Conservation (phyloP, 2,113 vertebrate genomes). For the Arizona elegans region DNA sequence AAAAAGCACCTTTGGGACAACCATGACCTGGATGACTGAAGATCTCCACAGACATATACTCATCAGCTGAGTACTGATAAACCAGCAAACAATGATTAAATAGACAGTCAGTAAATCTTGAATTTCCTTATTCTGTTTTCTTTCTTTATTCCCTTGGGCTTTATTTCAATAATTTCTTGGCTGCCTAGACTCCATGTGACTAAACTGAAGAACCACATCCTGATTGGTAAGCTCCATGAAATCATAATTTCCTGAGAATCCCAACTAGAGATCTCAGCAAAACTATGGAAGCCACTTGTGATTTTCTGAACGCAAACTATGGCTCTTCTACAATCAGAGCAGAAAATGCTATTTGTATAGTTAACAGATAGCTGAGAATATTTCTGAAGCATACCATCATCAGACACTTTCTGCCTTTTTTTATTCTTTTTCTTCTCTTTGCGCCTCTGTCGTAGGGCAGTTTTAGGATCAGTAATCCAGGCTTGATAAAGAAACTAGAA, state of each 20-base stretch:
- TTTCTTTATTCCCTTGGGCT: neutral
- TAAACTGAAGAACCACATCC: neutral
- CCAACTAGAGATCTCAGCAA: neutral
- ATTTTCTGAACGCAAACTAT: neutral
- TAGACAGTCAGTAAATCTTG: neutral
- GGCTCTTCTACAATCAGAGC: neutral
- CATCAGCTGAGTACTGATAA: neutral
- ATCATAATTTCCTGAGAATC: neutral
- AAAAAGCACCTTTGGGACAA: neutral
- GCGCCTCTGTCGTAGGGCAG: constrained; percentile 81
- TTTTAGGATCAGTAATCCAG: constrained; percentile 96
- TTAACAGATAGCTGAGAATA: neutral
- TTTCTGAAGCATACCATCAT: constrained; percentile 68
- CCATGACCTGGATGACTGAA: neutral
- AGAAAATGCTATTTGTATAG: rapidly evolving
- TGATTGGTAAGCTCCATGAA: neutral
- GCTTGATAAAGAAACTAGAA: constrained; percentile 94
- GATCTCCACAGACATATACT: neutral
- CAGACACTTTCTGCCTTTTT: constrained; percentile 74
- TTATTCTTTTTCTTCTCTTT: constrained; percentile 83
- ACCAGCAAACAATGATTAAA: neutral
- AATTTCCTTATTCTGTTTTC: neutral
- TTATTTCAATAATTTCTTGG: neutral
- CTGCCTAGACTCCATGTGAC: neutral
- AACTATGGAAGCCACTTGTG: neutral